Conservation (phyloP, 1,140 invertebrate genomes). For the Tetragnatha versicolor region DNA sequence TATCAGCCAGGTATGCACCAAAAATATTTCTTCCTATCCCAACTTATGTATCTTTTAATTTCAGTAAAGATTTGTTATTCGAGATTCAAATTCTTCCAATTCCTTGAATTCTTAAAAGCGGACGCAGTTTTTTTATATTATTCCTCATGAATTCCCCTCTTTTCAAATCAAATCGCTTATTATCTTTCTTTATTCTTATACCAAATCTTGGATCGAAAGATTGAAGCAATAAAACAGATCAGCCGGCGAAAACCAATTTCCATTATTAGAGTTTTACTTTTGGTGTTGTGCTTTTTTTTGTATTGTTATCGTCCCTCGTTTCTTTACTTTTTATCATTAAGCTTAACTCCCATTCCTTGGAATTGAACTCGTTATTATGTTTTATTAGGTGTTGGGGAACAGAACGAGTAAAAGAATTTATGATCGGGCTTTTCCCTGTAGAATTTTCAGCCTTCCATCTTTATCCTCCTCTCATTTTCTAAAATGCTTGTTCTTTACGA, state of each 20-base stretch:
- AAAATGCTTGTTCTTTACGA: too few relatives aligned
- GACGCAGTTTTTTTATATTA: too few relatives aligned
- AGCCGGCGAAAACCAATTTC: conserved; percentile 22
- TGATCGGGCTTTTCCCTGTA: not conserved
- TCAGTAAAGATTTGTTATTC: too few relatives aligned
- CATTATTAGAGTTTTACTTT: conserved; percentile 31
- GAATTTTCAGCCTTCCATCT: not conserved
- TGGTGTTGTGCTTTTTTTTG: not conserved
- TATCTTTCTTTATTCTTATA: too few relatives aligned
- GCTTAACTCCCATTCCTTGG: conserved; percentile 13
- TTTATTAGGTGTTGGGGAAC: conserved; percentile 24
- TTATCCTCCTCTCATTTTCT: conserved; percentile 5
- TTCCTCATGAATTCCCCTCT: not conserved
- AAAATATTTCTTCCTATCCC: too few relatives aligned
- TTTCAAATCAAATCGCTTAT: conserved; percentile 7
- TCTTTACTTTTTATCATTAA: conserved; percentile 23
- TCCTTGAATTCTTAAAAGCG: too few relatives aligned
- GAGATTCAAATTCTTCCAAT: too few relatives aligned
- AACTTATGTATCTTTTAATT: too few relatives aligned
- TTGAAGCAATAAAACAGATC: conserved; percentile 35
- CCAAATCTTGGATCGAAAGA: conserved; percentile 1
- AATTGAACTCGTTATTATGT: conserved; percentile 39
- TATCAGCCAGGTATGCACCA: too few relatives aligned
- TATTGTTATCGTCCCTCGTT: not conserved
- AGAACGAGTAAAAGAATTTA: conserved; percentile 11